Evolutionary conservation across 2,797 vertebrate genomes (phyloP), one percentile per base, ranked within the genome.

Genomic region (Scomberomorus guttatus): DNA sequence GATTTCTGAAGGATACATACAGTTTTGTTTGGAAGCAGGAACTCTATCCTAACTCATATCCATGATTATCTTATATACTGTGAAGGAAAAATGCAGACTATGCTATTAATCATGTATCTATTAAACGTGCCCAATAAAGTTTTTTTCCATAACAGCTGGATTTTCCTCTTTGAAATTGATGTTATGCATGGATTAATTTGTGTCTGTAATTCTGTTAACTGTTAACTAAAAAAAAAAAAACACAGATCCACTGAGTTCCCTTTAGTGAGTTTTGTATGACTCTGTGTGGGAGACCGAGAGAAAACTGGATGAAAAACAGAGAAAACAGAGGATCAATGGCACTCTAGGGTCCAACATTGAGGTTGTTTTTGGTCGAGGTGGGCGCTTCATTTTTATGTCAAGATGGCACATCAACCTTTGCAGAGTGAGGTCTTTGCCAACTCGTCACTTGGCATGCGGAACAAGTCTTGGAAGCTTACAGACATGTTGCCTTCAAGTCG

Each of bases 301-400:
- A 65, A 55, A 78, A 57, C 67, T 68, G 72, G 74, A 76, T 54
- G 61, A 20, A 57, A 78, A 81, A 65, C 75, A 60, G 46, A 79
- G n/a, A 56, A 44, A 68, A 66, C 4, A 83, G 63, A 83, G 69
- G 72, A 90, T 91, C 67, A 66, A 52, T 80, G 61, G 62, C 44
- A 57, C 56, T 46, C 57, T 7, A 20, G 62, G 67, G 76, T 80
- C 60, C 79, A 72, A 22, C 29, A 22, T 14, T 1, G 51, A 27
- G 46, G 25, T 55, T 79, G 66, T 75, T 56, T 72, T 72, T 42
- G 59, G 55, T 75, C 50, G 64, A 63, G 60, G 25, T 54, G 63
- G 62, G 59, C 15, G 44, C 46, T 78, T 51, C 22, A 34, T 62
- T 72, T 61, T 17, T 65, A 61, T 50, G 71, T 79, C 67, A 64